phyloP scores from a whole-genome alignment of 2,113 vertebrate species.

The Danionella cerebrum region DNA sequence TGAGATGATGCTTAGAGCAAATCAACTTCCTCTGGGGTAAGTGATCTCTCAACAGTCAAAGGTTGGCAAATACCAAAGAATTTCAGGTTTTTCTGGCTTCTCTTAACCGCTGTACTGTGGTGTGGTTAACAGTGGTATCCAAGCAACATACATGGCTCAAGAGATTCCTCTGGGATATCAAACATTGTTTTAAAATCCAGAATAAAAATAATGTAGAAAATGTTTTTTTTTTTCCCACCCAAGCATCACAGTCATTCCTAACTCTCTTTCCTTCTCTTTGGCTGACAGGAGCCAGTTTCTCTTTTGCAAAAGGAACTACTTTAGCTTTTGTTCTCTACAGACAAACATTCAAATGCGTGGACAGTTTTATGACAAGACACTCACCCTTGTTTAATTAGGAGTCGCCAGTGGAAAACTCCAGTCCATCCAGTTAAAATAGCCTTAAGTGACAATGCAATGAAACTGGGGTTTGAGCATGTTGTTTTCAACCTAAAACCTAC shows the following conservation, averaged over 20 bases:
- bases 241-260: background rate
- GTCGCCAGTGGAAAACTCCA: background rate
- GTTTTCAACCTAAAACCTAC: no score
- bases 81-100: slow-evolving; percentile 28
- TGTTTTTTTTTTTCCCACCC: background rate
- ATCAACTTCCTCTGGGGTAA: background rate
- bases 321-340: background rate
- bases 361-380: background rate
- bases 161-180: slow-evolving; percentile 24
- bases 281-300: background rate
- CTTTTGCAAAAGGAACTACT: background rate
- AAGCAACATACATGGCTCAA: slow-evolving; percentile 23
- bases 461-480: no score
- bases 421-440: background rate
- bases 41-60: background rate
- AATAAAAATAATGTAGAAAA: background rate
- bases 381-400: background rate
- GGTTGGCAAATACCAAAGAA: background rate
- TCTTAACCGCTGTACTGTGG: slow-evolving; percentile 10
- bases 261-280: background rate
- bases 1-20: background rate
- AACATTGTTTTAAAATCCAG: slow-evolving; percentile 12
- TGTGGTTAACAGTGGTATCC: slow-evolving; percentile 37
- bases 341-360: background rate
- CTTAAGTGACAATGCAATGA: slow-evolving; percentile 17